phyloP scores from a whole-genome alignment of 2,113 vertebrate genomes.

The Aphelocoma coerulescens region DNA sequence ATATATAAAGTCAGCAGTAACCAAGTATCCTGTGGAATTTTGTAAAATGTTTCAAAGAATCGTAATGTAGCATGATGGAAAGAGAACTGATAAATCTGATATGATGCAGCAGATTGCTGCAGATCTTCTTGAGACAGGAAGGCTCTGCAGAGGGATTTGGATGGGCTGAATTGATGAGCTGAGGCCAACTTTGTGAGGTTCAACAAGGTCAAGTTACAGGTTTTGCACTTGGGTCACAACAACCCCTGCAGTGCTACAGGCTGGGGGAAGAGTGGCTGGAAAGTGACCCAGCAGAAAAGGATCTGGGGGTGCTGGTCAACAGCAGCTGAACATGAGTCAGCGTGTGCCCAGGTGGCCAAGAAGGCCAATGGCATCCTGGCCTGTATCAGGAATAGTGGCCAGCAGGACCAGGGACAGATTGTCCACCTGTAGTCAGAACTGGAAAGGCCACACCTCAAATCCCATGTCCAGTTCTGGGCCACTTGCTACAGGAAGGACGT shows the following conservation, averaged over 20 bases:
- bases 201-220: background rate
- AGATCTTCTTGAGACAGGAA: background rate
- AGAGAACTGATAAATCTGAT: background rate
- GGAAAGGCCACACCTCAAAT: background rate
- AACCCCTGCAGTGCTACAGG: background rate
- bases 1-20: background rate
- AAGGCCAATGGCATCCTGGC: background rate
- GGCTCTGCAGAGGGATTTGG: background rate
- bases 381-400: accelerated
- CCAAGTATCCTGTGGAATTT: background rate
- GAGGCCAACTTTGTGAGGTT: background rate
- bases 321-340: background rate
- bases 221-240: background rate
- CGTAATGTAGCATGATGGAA: background rate
- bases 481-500: background rate
- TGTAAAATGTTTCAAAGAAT: background rate
- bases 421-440: accelerated
- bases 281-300: accelerated
- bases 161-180: accelerated
- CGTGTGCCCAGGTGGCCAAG: background rate
- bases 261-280: background rate
- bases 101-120: background rate
- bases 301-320: accelerated
- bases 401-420: background rate
- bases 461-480: accelerated